Evolutionary conservation across 2,888 invertebrate genomes (phyloP), one percentile per base, ranked within the genome.

Genomic region (Watsonalla cultraria): DNA sequence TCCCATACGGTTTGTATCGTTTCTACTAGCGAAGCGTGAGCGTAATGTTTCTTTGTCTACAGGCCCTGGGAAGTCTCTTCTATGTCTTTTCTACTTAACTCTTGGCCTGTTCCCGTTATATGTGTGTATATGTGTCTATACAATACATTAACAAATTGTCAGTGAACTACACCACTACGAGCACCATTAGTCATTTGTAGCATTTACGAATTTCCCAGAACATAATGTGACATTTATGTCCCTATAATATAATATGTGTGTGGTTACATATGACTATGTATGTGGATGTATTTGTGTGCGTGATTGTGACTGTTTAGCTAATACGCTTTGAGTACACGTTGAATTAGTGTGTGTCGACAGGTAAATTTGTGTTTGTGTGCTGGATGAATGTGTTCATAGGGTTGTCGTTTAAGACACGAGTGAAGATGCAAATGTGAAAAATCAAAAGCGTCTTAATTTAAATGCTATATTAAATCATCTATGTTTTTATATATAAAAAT

Each of bases 231-330:
- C 65, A 54, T 65, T 66, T 65, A 60, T 65, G 63, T 65, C 68
- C 65, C 64, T 62, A 56, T 24, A 24, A 24, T 24, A 24, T 24
- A 24, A 24, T 57, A 24, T 45, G 59, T 64, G 68, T 62, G 65
- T 46, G 66, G 66, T 65, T 62, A 59, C 46, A 51, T 59, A 60
- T 56, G 46, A 58, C 56, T 57, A 56, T 53, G 50, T 53, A 13
- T 54, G 46, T 51, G 15, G 50, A 46, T 33, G 6, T 54, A 14
- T 52, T 14, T 58, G 54, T 51, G 39, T 59, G 54, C 58, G 52
- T 56, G 60, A 56, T 54, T 61, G 60, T 42, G 51, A 61, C 61
- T 69, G 67, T 71, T 66, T 69, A 62, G 68, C 72, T 72, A 70
- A 74, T 71, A 64, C 54, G 58, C 57, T 63, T 57, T 61, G 64